Percentiles rank a stretch among this genome's conserved stretches.
Conservation (phyloP, 2,888 invertebrate species). For the Autographa pulchrina region DNA sequence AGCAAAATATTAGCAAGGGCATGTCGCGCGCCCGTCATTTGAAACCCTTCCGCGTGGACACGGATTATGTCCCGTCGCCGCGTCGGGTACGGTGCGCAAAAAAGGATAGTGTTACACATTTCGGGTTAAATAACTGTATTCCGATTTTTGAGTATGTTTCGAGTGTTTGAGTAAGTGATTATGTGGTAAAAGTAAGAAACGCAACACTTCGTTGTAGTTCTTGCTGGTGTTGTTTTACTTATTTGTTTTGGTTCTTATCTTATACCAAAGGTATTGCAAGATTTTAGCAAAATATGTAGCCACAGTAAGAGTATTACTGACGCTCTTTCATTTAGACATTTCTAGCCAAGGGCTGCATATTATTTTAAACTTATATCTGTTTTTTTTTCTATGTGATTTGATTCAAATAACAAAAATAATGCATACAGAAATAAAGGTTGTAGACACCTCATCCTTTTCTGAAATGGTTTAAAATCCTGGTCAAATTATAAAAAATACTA, state of each 20-base stretch:
- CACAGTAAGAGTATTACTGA: too few relatives aligned
- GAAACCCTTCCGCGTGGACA: slow-evolving; percentile 83
- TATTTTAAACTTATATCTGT: too few relatives aligned
- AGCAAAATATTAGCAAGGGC: slow-evolving; percentile 64
- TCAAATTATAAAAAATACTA: too few relatives aligned
- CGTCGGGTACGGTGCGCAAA: slow-evolving; percentile 67
- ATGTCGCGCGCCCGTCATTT: slow-evolving; percentile 80
- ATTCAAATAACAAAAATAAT: too few relatives aligned
- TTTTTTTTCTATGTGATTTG: too few relatives aligned
- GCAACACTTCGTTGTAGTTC: slow-evolving; percentile 35
- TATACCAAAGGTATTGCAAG: background rate
- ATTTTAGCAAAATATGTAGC: background rate
- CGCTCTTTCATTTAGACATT: too few relatives aligned
- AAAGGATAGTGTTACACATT: slow-evolving; percentile 58
- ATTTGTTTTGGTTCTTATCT: background rate
- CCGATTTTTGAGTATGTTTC: slow-evolving; percentile 42
- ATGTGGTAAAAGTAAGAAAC: slow-evolving; percentile 21
- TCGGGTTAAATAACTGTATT: slow-evolving; percentile 60
- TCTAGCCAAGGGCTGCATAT: too few relatives aligned
- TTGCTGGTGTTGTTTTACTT: slow-evolving; percentile 26
- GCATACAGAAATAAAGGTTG: too few relatives aligned
- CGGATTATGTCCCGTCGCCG: slow-evolving; percentile 67
- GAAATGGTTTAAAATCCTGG: too few relatives aligned
- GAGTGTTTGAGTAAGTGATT: slow-evolving; percentile 47
- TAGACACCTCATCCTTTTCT: too few relatives aligned